Conservation (phyloP, 2,888 invertebrate species). For the Ormyrus thymus region DNA sequence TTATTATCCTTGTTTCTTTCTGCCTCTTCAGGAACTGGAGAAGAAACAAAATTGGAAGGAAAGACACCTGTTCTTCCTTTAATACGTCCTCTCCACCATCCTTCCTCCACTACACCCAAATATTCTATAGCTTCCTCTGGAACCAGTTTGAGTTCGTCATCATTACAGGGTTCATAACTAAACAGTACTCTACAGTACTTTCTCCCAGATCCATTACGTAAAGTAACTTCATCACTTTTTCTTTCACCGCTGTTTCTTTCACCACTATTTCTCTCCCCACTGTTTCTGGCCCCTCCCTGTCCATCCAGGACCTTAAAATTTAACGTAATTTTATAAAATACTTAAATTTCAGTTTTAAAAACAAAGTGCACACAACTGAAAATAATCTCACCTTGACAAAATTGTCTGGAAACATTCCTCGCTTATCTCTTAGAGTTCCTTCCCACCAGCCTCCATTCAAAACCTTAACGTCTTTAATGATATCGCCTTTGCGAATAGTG, state of each 20-base stretch:
- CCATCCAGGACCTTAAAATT: conserved; percentile 65
- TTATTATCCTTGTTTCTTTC: conserved; percentile 71
- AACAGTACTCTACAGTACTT: conserved; percentile 90
- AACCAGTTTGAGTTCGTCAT: conserved; percentile 91
- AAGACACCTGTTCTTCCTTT: conserved; percentile 92
- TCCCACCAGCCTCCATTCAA: conserved; percentile 94
- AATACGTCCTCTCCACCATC: conserved; percentile 93
- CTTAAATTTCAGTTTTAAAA: neutral
- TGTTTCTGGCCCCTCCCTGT: conserved; percentile 56
- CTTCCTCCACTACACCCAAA: conserved; percentile 93
- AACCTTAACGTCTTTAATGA: conserved; percentile 86
- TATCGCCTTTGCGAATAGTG: conserved; percentile 87
- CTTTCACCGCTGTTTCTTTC: conserved; percentile 59
- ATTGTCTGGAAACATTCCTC: conserved; percentile 95
- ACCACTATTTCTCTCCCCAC: conserved; percentile 59
- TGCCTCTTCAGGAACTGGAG: conserved; percentile 77
- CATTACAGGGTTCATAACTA: conserved; percentile 94
- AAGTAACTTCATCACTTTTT: conserved; percentile 65
- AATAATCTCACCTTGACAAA: conserved; percentile 82
- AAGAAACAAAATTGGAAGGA: conserved; percentile 95
- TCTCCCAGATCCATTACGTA: conserved; percentile 73
- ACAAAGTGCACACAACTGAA: neutral
- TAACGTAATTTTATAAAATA: neutral
- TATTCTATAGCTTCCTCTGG: conserved; percentile 94
- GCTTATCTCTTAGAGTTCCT: conserved; percentile 87